Evolutionary conservation across 2,113 vertebrate genomes (phyloP).

Genomic region (Hippopotamus amphibius): DNA sequence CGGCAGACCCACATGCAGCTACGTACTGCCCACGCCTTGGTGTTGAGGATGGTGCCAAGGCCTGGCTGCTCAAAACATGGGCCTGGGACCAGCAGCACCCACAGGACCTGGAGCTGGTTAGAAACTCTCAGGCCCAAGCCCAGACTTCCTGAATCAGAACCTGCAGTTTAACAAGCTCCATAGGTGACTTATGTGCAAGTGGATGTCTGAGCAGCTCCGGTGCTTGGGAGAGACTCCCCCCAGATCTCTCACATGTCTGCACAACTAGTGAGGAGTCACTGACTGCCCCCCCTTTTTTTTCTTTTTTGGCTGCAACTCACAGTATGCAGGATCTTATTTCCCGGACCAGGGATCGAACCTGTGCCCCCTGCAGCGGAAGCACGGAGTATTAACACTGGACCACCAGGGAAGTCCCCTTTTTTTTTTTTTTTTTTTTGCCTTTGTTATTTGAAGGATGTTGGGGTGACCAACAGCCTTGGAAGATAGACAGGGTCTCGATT

Average conservation of each 20-base stretch:
- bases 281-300: too few species aligned
- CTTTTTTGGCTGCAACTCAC: too few species aligned
- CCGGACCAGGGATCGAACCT: too few species aligned
- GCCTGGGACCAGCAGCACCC: not conserved
- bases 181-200: not conserved
- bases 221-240: not conserved
- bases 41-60: not conserved
- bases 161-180: not conserved
- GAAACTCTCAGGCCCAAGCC: not conserved
- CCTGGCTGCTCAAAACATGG: rapidly evolving
- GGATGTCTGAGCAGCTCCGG: not conserved
- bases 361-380: too few species aligned
- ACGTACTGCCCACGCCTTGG: not conserved
- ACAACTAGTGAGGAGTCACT: not conserved
- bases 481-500: not conserved
- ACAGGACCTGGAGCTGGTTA: not conserved
- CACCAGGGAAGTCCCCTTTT: too few species aligned
- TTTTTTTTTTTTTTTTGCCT: too few species aligned
- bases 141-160: not conserved
- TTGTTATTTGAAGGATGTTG: too few species aligned
- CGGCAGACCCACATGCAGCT: not conserved
- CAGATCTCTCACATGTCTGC: not conserved
- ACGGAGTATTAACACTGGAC: too few species aligned
- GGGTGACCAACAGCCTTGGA: not conserved
- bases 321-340: too few species aligned